A percentile compares a stretch with the other conserved stretches of the same genome.
phyloP scores from a whole-genome alignment of 2,888 invertebrate genomes.

The Helleia helle region DNA sequence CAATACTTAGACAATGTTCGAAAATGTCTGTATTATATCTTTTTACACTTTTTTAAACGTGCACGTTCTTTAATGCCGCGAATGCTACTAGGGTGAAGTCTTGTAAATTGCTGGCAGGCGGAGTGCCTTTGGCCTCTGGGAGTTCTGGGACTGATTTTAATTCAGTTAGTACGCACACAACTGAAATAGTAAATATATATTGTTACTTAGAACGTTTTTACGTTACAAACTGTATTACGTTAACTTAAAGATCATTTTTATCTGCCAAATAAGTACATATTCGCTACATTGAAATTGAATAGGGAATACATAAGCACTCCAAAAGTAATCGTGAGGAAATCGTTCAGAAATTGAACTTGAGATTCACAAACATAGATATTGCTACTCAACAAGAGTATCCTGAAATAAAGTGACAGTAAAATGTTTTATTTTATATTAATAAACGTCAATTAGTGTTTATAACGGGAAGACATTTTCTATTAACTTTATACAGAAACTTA shows the following conservation, averaged over 20 bases:
- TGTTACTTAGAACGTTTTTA: neutral
- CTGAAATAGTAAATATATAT: slow-evolving; percentile 11
- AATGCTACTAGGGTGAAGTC: slow-evolving; percentile 36
- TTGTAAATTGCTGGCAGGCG: slow-evolving; percentile 34
- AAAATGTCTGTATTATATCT: too few species aligned
- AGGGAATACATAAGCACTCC: slow-evolving; percentile 1
- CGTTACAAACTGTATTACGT: neutral
- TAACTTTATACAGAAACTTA: too few species aligned
- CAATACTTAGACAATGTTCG: too few species aligned
- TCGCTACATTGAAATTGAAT: neutral
- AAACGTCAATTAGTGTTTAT: too few species aligned
- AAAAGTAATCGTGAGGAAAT: neutral
- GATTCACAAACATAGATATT: too few species aligned
- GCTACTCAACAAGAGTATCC: too few species aligned
- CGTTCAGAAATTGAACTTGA: neutral
- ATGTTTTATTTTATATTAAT: too few species aligned
- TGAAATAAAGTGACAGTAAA: too few species aligned
- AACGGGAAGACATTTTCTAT: too few species aligned
- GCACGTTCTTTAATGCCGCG: slow-evolving; percentile 26
- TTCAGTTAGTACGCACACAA: slow-evolving; percentile 38
- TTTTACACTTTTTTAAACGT: slow-evolving; percentile 18
- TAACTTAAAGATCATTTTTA: neutral
- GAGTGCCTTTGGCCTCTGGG: slow-evolving; percentile 15
- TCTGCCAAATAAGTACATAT: neutral
- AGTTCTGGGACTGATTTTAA: slow-evolving; percentile 33